A percentile compares a stretch with the other conserved stretches of the same genome.
Evolutionary conservation across 2,113 vertebrate species (phyloP).

Genomic region (Antechinus flavipes): DNA sequence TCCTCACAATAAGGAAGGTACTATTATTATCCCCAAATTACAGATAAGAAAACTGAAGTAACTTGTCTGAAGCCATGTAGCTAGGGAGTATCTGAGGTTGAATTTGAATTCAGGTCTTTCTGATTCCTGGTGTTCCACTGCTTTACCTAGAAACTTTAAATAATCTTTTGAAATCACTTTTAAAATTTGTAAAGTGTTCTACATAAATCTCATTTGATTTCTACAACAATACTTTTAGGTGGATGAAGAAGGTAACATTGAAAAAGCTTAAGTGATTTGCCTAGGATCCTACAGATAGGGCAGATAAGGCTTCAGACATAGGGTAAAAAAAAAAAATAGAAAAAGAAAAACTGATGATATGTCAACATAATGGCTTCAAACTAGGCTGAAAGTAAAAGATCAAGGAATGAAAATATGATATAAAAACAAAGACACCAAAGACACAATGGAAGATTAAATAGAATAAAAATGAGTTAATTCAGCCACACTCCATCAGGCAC

Average conservation of each 20-base stretch:
- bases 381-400: slow-evolving; percentile 29
- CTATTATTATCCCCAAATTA: background rate
- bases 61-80: background rate
- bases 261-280: background rate
- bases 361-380: slow-evolving; percentile 12
- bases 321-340: background rate
- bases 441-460: background rate
- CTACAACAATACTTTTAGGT: too few relatives aligned
- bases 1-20: background rate
- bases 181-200: background rate
- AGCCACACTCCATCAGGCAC: background rate
- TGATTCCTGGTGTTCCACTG: background rate
- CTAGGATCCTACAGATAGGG: background rate
- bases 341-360: background rate
- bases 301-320: background rate
- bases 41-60: background rate
- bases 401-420: background rate
- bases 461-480: slow-evolving; percentile 55
- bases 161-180: background rate
- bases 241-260: too few relatives aligned
- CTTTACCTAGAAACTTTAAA: background rate
- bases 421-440: background rate
- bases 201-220: too few relatives aligned
- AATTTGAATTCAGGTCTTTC: background rate
- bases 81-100: background rate